Conservation (phyloP, 2,888 invertebrate species). For the Fragum whitleyi region DNA sequence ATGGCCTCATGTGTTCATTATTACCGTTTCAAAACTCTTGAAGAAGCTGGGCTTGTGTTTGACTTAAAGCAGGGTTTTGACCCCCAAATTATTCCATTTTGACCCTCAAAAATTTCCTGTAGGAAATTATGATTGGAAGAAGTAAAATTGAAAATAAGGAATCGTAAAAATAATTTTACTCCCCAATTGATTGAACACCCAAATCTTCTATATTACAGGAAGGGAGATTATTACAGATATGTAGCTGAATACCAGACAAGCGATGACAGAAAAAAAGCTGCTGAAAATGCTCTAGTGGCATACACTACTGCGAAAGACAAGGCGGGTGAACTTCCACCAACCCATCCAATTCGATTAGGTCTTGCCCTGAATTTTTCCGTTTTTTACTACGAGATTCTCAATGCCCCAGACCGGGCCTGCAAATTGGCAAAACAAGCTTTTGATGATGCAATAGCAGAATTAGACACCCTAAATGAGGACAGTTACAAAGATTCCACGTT, state of each 20-base stretch:
- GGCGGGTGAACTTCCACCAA: constrained; percentile 95
- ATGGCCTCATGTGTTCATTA: too few species aligned
- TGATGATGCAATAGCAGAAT: constrained; percentile 99
- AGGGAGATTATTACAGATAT: constrained; percentile 99
- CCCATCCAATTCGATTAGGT: constrained; percentile 98
- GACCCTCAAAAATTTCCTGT: too few species aligned
- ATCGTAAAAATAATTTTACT: too few species aligned
- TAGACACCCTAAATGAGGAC: constrained; percentile 98
- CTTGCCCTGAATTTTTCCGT: constrained; percentile 99
- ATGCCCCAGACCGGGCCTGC: constrained; percentile 98
- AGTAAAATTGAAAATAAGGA: too few species aligned
- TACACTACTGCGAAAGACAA: constrained; percentile 99
- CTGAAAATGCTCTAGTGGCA: constrained; percentile 96
- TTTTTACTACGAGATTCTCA: constrained; percentile 99
- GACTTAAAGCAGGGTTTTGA: too few species aligned
- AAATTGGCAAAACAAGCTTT: constrained; percentile 97
- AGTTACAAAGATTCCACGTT: constrained; percentile 99
- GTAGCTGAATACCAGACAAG: constrained; percentile 99
- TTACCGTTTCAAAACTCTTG: too few species aligned
- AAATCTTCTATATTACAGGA: constrained; percentile 88
- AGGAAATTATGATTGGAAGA: too few species aligned
- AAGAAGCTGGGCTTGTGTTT: too few species aligned
- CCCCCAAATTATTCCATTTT: too few species aligned
- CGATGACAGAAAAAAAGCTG: constrained; percentile 98
- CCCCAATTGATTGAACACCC: too few species aligned